These are phyloP conservation scores for Dermatemys mawii DNA, from an alignment of 2,113 vertebrate genomes.

Conservation along the genomic window DNA sequence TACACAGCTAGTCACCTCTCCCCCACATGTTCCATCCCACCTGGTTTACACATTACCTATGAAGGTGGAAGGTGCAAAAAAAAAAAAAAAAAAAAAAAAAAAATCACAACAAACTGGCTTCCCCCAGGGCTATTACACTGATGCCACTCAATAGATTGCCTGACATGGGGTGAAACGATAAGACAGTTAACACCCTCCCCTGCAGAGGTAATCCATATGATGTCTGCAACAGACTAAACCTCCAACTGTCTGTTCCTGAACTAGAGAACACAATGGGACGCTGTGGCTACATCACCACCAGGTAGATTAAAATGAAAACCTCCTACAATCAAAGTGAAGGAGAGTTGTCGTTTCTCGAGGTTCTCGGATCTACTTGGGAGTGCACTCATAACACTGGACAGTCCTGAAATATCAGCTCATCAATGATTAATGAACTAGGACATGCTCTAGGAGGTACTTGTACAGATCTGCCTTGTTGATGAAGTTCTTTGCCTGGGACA, in stretches of 20 bases:
- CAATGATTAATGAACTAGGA: conserved; percentile 63
- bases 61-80: not conserved
- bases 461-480: conserved; percentile 48
- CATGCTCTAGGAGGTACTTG: conserved; percentile 39
- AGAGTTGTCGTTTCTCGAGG: not conserved
- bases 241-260: conserved; percentile 13
- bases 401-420: conserved; percentile 38
- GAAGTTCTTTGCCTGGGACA: not conserved
- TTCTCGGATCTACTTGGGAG: not conserved
- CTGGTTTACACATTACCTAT: not conserved
- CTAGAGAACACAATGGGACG: fast-evolving
- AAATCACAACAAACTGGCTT: too few relatives aligned
- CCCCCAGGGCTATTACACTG: not conserved
- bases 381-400: not conserved
- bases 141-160: not conserved
- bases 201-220: conserved; percentile 33
- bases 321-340: not conserved
- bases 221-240: not conserved
- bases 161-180: not conserved
- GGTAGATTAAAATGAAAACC: not conserved
- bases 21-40: not conserved
- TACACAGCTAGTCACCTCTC: not conserved
- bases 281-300: not conserved
- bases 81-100: too few relatives aligned
- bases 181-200: not conserved